Base-by-base conservation (phyloP, 2,797 vertebrate genomes). In the Heliangelus exortis region DNA sequence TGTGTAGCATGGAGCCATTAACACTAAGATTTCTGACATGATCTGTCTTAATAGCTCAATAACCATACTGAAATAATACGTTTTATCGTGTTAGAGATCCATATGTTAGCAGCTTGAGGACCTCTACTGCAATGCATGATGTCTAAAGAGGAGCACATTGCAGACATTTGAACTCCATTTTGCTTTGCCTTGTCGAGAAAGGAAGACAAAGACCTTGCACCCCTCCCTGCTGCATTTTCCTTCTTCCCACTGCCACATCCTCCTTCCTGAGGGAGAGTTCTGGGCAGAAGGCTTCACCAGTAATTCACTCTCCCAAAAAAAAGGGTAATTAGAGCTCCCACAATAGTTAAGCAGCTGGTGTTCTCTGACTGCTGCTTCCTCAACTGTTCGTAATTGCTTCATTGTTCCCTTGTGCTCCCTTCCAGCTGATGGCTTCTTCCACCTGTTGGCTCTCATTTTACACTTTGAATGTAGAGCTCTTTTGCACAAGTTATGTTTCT, bases 341-440 rank as follows among this genome's bases (percentile, higher is more conserved):
- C 91, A 94, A 92, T 95, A 95, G 92, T 96, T 94, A 94, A 95
- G 91, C 94, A 95, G 92, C 95, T 97, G 95, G 96, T 94, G 93
- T 96, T 94, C 96, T 93, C 89, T 93, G 93, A 91, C 92, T 96
- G 95, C 96, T 95, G 93, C 95, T 96, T 96, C n/a, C 31, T 96
- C 93, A 96, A 94, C 92, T 88, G 89, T 91, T 96, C 0, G 0
- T 94, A 96, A 96, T 95, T 93, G 91, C 77, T 95, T 95, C 94
- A 94, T 94, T 94, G 93, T 93, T 96, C 92, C 94, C 93, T 22
- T 86, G 94, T 88, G 96, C 82, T 95, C 94, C 79, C 62, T 96
- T 94, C 79, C 73, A 92, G 93, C 89, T 96, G 94, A 94, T 86
- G 92, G 48, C 78, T 95, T 75, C 79, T 93, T 93, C 87, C 95